Evolutionary conservation across 2,888 invertebrate species (phyloP).

Genomic region (Drosophila engyochracea): DNA sequence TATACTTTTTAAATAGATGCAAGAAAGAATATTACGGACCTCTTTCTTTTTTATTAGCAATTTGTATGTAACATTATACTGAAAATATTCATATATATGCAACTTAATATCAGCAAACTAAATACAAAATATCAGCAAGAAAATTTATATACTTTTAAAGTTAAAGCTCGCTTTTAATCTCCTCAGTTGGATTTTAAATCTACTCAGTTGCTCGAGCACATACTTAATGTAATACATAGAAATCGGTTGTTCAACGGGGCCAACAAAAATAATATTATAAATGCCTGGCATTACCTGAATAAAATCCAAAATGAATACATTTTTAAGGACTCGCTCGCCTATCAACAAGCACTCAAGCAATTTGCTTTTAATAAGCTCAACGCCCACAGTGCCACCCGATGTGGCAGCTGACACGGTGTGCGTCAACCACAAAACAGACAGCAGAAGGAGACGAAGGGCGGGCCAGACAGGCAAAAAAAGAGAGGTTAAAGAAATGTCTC

Average conservation of each 20-base stretch:
- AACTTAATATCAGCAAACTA: neutral
- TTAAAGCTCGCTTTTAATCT: neutral
- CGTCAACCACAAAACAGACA: conserved; percentile 34
- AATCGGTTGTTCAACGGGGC: neutral
- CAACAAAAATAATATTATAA: conserved; percentile 11
- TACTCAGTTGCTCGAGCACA: neutral
- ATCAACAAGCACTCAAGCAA: conserved; percentile 42
- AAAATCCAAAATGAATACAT: conserved; percentile 38
- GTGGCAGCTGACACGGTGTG: conserved; percentile 62
- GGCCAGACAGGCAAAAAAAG: conserved; percentile 10
- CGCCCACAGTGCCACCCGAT: conserved; percentile 65
- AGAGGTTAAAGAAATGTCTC: conserved; percentile 60
- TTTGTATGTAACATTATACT: neutral
- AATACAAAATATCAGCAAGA: neutral
- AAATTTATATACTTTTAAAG: neutral
- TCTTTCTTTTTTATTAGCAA: neutral
- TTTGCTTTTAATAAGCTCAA: conserved; percentile 57
- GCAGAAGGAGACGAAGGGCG: conserved; percentile 14
- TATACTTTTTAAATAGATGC: neutral
- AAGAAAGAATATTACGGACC: neutral
- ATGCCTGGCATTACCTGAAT: conserved; percentile 20
- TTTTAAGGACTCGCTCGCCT: conserved; percentile 37
- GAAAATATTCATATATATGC: neutral
- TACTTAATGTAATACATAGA: conserved; percentile 1
- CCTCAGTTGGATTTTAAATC: neutral